phyloP scores from a whole-genome alignment of 2,113 vertebrate species.

The Perca fluviatilis region DNA sequence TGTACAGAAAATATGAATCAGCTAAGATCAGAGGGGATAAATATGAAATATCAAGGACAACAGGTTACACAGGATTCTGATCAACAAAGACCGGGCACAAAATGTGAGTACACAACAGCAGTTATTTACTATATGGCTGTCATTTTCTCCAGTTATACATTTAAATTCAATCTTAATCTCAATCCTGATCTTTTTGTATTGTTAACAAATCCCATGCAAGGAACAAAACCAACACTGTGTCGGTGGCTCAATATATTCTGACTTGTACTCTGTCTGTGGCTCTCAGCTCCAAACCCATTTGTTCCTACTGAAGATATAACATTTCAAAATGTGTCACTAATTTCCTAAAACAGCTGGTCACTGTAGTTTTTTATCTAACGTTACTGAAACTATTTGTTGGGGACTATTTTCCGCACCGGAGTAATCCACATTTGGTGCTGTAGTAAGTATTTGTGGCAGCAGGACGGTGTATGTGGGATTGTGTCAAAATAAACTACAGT shows the following conservation, averaged over 20 bases:
- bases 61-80: not conserved
- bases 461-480: not conserved
- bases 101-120: conserved; percentile 32
- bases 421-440: not conserved
- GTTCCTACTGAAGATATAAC: not conserved
- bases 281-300: not conserved
- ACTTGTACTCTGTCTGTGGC: not conserved
- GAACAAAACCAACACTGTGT: not conserved
- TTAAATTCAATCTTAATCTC: not conserved
- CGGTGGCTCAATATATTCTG: not conserved
- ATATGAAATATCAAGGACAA: not conserved
- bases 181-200: not conserved
- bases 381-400: not conserved
- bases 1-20: conserved; percentile 33
- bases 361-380: not conserved
- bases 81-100: conserved; percentile 12
- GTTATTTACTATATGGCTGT: not conserved
- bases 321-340: not conserved
- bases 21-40: not conserved
- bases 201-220: not conserved
- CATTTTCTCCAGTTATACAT: not conserved
- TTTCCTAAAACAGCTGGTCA: not conserved
- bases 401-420: not conserved
- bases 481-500: not conserved
- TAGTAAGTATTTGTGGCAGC: not conserved